phyloP scores from a whole-genome alignment of 1,140 invertebrate species.

The Ooceraea biroi region DNA sequence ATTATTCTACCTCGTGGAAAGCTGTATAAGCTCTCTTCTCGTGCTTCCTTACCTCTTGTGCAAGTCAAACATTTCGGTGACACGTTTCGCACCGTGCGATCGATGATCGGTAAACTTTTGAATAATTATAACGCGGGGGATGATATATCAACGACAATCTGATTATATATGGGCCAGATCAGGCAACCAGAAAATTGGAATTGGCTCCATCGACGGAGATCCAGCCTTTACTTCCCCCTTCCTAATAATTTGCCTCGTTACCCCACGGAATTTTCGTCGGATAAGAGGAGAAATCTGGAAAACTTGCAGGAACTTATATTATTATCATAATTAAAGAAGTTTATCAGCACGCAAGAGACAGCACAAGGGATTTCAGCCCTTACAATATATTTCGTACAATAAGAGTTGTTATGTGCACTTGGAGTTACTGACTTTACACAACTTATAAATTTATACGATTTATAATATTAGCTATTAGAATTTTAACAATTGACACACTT shows the following conservation, averaged over 20 bases:
- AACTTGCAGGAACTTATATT: slow-evolving; percentile 11
- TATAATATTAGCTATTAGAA: too few species aligned
- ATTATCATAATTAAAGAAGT: slow-evolving; percentile 15
- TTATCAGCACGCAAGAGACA: not conserved
- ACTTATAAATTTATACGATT: too few species aligned
- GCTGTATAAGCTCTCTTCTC: not conserved
- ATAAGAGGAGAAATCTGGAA: not conserved
- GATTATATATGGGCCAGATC: slow-evolving; percentile 75
- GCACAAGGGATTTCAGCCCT: not conserved
- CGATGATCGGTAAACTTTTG: slow-evolving; percentile 78
- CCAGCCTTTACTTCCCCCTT: slow-evolving; percentile 40
- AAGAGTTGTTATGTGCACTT: not conserved
- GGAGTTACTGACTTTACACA: too few species aligned
- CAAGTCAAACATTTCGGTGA: slow-evolving; percentile 26
- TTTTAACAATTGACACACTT: too few species aligned
- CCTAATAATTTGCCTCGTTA: slow-evolving; percentile 76
- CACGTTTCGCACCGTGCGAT: not conserved
- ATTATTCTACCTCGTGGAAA: slow-evolving; percentile 31
- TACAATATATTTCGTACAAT: not conserved
- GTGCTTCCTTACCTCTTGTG: not conserved
- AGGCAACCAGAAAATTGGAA: slow-evolving; percentile 85
- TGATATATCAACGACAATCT: slow-evolving; percentile 75
- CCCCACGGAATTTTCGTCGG: slow-evolving; percentile 38
- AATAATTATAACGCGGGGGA: slow-evolving; percentile 81
- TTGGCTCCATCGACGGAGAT: slow-evolving; percentile 74